Base-by-base conservation (phyloP, 1,140 invertebrate genomes). In the Asbolus verrucosus region DNA sequence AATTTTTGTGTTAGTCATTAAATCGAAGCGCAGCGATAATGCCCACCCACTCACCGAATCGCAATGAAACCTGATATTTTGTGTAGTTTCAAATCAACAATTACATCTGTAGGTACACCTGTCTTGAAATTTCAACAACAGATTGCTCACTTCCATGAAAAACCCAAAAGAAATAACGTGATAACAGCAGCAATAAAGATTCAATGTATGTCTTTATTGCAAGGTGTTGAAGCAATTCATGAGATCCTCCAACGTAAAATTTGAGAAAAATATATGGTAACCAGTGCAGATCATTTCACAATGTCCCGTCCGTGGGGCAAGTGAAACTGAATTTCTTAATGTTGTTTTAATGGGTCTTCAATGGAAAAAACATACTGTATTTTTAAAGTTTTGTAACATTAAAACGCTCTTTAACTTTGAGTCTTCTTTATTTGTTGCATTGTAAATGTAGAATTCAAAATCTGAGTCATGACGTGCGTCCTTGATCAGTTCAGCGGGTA, bases 271-370 rank as follows among this genome's bases (percentile, higher is more conserved):
- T 18, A 30, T 27, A 14, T 5, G 8, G 19, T 54, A 54, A 54
- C 9, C 27, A 54, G 46, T 54, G 46, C 46, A 54, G 11, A 54
- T 11, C 46, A 14, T 54, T 54, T 54, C 46, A 54, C 46, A 54
- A 27, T 54, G 21, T 54, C 5, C 11, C 1, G 46, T 27, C 46
- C 46, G 21, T 24, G 46, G 21, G 21, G 46, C 46, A 54, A 54
- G 46, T 54, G 46, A 54, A 54, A 54, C 46, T 24, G 19, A 5
- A 21, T 54, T 54, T 54, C n/a, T 54, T 54, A 54, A 54, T 54
- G 46, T 0, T 24, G 46, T 54, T 27, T 54, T 54, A 54, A 54
- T 54, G 24, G 46, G 14, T 54, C 13, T 15, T 54, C 27, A 27
- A 54, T 54, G 21, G 46, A 54, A 54, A 27, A 54, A 54, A 21